These are phyloP conservation scores for Lasioglossum albipes DNA, from an alignment of 1,140 invertebrate genomes.

Conservation along the genomic window DNA sequence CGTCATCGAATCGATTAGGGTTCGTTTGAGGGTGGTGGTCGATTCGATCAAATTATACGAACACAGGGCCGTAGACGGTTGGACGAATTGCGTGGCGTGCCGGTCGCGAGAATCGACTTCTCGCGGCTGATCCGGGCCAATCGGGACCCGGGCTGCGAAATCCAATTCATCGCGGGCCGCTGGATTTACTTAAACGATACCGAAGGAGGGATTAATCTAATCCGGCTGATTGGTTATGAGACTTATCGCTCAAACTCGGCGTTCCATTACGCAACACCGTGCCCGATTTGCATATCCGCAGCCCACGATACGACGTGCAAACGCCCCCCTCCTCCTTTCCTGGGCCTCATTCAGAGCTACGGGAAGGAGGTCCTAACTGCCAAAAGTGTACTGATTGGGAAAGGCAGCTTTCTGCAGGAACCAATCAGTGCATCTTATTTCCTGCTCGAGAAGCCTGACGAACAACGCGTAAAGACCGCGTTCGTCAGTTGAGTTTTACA, in stretches of 20 bases:
- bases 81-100: conserved; percentile 17
- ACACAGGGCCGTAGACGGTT: not conserved
- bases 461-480: no score
- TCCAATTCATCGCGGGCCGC: conserved; percentile 27
- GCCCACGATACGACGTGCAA: conserved; percentile 12
- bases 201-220: conserved; percentile 53
- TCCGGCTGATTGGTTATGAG: conserved; percentile 60
- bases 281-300: conserved; percentile 54
- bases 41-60: not conserved
- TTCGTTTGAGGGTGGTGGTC: no score
- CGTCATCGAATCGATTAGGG: not conserved
- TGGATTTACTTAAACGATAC: conserved; percentile 60
- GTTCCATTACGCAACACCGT: conserved; percentile 42
- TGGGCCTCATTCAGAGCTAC: no score
- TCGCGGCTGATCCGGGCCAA: conserved; percentile 13
- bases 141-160: not conserved
- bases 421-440: no score
- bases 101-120: conserved; percentile 19
- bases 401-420: no score
- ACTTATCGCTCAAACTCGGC: conserved; percentile 52
- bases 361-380: no score
- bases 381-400: no score
- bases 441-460: no score
- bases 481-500: no score
- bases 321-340: no score